A percentile compares a stretch with the other conserved stretches of the same genome.
These are phyloP conservation scores for Andricus grossulariae DNA, from an alignment of 1,140 invertebrate species.

Conservation along the genomic window DNA sequence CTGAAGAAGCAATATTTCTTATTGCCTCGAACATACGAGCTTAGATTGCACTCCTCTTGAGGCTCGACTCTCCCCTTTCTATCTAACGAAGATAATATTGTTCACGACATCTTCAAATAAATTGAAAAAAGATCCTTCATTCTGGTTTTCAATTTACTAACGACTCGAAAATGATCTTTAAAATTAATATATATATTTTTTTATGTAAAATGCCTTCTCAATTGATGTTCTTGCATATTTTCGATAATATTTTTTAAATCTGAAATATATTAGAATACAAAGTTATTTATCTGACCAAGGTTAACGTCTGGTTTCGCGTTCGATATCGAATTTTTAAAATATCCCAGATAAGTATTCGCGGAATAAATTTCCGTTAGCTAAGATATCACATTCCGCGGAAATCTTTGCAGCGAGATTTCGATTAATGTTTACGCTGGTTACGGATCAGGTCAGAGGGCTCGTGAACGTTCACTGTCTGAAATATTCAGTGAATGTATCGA, in stretches of 20 bases:
- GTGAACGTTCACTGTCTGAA: constrained; percentile 64
- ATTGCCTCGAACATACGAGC: constrained; percentile 43
- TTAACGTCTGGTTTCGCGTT: neutral
- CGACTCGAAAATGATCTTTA: neutral
- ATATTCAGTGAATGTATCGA: constrained; percentile 76
- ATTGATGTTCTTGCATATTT: too few relatives aligned
- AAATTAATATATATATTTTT: neutral
- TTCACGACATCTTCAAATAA: constrained; percentile 10
- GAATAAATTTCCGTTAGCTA: neutral
- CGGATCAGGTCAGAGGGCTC: constrained; percentile 47
- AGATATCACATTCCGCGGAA: constrained; percentile 36
- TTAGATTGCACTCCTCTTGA: constrained; percentile 16
- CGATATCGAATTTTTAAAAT: neutral
- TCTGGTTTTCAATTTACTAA: neutral
- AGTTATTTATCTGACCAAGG: too few relatives aligned
- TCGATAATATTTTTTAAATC: too few relatives aligned
- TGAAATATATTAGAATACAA: too few relatives aligned
- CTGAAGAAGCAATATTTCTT: constrained; percentile 63
- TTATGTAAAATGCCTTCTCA: too few relatives aligned
- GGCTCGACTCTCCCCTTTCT: neutral
- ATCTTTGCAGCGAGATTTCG: constrained; percentile 46
- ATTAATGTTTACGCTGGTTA: constrained; percentile 57
- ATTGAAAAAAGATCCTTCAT: neutral
- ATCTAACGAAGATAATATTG: constrained; percentile 12
- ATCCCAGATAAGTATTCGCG: constrained; percentile 1